Evolutionary conservation across 1,140 invertebrate genomes (phyloP).

Genomic region (Metopolophium dirhodum): DNA sequence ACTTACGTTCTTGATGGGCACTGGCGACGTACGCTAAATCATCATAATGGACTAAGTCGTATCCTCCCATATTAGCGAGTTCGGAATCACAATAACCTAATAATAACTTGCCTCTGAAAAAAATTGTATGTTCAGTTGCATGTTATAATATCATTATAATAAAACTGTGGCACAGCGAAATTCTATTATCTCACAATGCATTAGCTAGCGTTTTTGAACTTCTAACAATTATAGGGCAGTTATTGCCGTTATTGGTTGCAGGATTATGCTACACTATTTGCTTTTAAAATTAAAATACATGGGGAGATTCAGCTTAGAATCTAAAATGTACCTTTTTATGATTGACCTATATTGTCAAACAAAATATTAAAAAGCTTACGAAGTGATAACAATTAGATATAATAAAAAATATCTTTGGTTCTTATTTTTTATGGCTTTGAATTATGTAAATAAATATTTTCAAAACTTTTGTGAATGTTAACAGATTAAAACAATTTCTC

Average conservation of each 20-base stretch:
- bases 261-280: too few relatives aligned
- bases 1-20: constrained; percentile 98
- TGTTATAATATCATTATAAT: background rate
- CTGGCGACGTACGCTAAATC: constrained; percentile 97
- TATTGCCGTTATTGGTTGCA: too few relatives aligned
- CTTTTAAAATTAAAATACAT: too few relatives aligned
- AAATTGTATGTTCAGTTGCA: constrained; percentile 58
- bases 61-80: constrained; percentile 89
- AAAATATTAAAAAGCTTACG: background rate
- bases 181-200: background rate
- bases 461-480: too few relatives aligned
- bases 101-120: constrained; percentile 87
- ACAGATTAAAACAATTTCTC: too few relatives aligned
- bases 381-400: too few relatives aligned
- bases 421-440: too few relatives aligned
- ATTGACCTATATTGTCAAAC: background rate
- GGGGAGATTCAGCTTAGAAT: background rate
- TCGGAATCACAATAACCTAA: constrained; percentile 93
- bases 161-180: background rate
- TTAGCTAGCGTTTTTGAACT: too few relatives aligned
- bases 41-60: constrained; percentile 96
- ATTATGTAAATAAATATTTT: too few relatives aligned
- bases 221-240: too few relatives aligned
- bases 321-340: background rate
- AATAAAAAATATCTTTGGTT: too few relatives aligned